A percentile compares a stretch with the other conserved stretches of the same genome.
phyloP scores from a whole-genome alignment of 2,113 vertebrate genomes.

The Osmerus eperlanus region DNA sequence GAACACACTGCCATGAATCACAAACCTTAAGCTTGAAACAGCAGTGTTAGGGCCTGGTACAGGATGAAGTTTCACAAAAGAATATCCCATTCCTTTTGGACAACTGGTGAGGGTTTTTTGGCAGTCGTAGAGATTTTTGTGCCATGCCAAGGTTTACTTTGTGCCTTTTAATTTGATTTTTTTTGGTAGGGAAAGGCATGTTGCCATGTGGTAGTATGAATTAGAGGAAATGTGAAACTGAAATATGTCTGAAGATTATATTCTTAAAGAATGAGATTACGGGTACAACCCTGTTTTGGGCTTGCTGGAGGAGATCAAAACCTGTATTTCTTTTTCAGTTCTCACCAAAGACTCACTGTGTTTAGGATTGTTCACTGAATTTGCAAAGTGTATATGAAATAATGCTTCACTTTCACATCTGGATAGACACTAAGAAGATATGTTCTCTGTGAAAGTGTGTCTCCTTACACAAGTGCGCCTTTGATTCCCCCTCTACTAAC shows the following conservation, averaged over 20 bases:
- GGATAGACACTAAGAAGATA: too few species aligned
- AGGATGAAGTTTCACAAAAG: constrained; percentile 17
- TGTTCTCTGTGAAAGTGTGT: constrained; percentile 11
- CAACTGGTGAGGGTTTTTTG: constrained; percentile 15
- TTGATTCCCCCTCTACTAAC: too few species aligned
- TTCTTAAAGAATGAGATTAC: not conserved
- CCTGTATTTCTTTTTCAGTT: too few species aligned
- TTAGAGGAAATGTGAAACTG: not conserved
- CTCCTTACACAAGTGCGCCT: constrained; percentile 19
- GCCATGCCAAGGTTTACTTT: constrained; percentile 8
- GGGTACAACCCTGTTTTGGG: not conserved
- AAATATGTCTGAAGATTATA: constrained; percentile 9
- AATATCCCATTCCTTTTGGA: not conserved
- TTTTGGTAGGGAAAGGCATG: constrained; percentile 3
- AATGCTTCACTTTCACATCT: too few species aligned
- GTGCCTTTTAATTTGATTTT: not conserved
- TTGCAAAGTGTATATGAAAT: too few species aligned
- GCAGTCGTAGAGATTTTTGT: not conserved
- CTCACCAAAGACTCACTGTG: too few species aligned
- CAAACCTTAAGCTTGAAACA: not conserved
- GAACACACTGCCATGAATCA: constrained; percentile 10
- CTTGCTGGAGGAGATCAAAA: not conserved
- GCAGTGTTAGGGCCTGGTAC: not conserved
- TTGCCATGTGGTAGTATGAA: constrained; percentile 9
- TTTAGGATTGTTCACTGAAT: too few species aligned